Evolutionary conservation across 2,113 vertebrate genomes (phyloP), one percentile per base, ranked within the genome.

Genomic region (Scalopus aquaticus): DNA sequence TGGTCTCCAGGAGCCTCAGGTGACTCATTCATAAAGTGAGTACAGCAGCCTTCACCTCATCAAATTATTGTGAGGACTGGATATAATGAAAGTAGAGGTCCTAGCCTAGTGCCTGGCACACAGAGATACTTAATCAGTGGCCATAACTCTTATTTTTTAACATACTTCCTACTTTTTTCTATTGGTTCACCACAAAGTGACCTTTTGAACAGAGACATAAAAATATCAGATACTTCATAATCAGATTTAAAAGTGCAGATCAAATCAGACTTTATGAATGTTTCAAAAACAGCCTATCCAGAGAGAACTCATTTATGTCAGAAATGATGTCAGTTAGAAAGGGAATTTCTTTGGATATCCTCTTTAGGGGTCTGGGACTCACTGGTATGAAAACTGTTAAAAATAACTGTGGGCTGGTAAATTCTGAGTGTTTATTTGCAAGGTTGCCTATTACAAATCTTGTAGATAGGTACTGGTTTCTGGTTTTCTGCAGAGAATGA

Each of bases 151-250:
- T 74, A 30, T 0, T 73, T 17, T 42, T 77, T 49, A 82, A 51
- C 51, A 70, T 39, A 54, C n/a, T 86, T 60, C 46, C 5, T 64
- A 16, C 74, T 67, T 39, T 60, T n/a, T 11, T 16, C 49, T 60
- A 28, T 32, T 67, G 70, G 67, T 32, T 95, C 13, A 76, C 46
- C 46, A 81, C 37, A 93, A 78, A 87, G 81, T 69, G 39, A n/a
- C n/a, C 89, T 94, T 90, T 83, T 95, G 46, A 87, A 88, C 13
- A 88, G 56, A 95, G 64, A 95, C 32, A 39, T 22, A 88, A 73
- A 93, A 93, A 37, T 65, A 42, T 58, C 69, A 80, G 37, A 42
- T 80, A 87, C 8, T 67, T 77, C 30, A 49, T 24, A 26, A 60
- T 83, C n/a, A 86, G 20, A 56, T 54, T 79, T 85, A 70, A 80